Base-by-base conservation (phyloP, 2,113 vertebrate genomes). In the Clarias gariepinus region DNA sequence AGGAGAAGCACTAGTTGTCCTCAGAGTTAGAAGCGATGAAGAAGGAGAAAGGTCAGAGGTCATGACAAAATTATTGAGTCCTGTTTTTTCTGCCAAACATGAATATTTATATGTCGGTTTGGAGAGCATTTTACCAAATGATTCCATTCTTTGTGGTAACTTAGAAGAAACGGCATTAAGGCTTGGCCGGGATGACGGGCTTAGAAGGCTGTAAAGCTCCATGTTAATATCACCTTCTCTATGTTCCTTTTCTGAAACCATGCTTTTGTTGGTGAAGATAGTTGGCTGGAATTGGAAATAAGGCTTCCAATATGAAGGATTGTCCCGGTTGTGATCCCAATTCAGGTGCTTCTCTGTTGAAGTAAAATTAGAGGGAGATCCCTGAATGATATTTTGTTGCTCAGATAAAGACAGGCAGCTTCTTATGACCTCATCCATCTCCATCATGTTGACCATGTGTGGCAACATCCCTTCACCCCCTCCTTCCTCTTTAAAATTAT, bases 191-290 rank as follows among this genome's bases (percentile, higher is more conserved):
- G 97, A 96, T 0, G 97, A 97, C 19, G 96, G 97, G 16, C 96
- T 93, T 92, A 96, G 94, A 81, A 95, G 93, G 83, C 93, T 93
- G 80, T 92, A 93, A 1, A 93, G 93, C 84, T 96, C 95, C 90
- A 58, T 91, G 88, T 79, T 25, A 76, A 16, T n/a, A 15, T 53
- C 47, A 53, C 94, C 88, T 84, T 74, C 78, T 19, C 91, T 84
- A 15, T 90, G 78, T 82, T 92, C 94, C 90, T 98, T 95, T n/a
- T 98, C 96, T 61, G 96, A 94, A 33, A 98, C 95, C 93, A 95
- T 93, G 63, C 96, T 95, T 69, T 98, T 96, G 87, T 98, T 97
- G 33, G 93, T 94, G 91, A 99, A 99, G 63, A 98, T 95, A 0
- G 95, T 95, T n/a, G 96, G 95, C 80, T 98, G 92, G 30, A 94